Evolutionary conservation across 2,888 invertebrate species (phyloP), one percentile per base, ranked within the genome.

Genomic region (Hemistola chrysoprasaria): DNA sequence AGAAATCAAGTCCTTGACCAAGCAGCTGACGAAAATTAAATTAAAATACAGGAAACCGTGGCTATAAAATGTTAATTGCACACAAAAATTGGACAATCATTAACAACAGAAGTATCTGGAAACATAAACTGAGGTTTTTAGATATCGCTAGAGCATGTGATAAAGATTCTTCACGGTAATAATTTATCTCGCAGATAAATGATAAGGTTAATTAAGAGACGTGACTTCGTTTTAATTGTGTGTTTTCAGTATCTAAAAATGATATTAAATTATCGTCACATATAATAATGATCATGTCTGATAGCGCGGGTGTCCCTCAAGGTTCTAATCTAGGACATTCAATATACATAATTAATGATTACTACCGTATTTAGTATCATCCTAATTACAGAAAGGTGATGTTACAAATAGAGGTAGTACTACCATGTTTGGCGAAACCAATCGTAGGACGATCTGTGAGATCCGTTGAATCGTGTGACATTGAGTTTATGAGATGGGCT

Each of bases 271-370:
- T 46, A 48, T 48, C 46, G 38, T 41, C 46, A 51, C 38, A 52
- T 48, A 50, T 40, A 51, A 27, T 47, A 38, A 50, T 47, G 50
- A 52, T 55, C 31, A 31, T 37, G 39, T 29, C 1, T 6, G 50
- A 52, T 51, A 46, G 28, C 22, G 26, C 28, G 41, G 35, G 48
- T 27, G 42, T 49, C 16, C 32, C 42, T 40, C 46, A 50, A 31
- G 50, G 50, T 6, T 38, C 26, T 26, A 42, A 52, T 55, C 52
- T 45, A 5, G 8, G 33, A 27, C 37, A 31, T 50, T 52, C 37
- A 40, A 36, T 34, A 23, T 40, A 32, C 35, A 23, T 39, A 32
- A 50, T 3, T 16, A 16, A n/a, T n/a, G n/a, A n/a, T 45, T 34
- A 40, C 28, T 40, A 32, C 35, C 37, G 35, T 41, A 47, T 41